Conservation (phyloP, 2,888 invertebrate genomes). For the Euspilapteryx auroguttella region DNA sequence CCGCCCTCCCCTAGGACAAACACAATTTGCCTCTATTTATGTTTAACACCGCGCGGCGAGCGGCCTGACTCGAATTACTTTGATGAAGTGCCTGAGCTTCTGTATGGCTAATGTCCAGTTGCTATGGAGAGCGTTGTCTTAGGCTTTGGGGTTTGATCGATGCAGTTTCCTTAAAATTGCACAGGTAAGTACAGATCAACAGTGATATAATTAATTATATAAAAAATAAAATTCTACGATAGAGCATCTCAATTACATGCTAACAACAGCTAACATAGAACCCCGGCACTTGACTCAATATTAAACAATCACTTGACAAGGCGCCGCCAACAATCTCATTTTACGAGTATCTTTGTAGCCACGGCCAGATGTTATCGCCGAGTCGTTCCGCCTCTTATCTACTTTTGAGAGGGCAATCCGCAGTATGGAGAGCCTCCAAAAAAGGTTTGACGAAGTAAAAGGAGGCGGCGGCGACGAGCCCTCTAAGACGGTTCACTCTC, state of each 20-base stretch:
- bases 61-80: slow-evolving; percentile 17
- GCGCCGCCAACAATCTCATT: too few species aligned
- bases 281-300: too few species aligned
- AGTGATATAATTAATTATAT: too few species aligned
- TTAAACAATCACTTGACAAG: too few species aligned
- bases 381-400: slow-evolving; percentile 19
- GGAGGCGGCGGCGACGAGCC: slow-evolving; percentile 16
- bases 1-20: slow-evolving; percentile 32
- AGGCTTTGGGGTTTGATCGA: too few species aligned
- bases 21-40: slow-evolving; percentile 47
- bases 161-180: too few species aligned
- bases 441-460: slow-evolving; percentile 25
- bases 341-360: neutral
- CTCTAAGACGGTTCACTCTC: slow-evolving; percentile 13
- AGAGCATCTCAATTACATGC: too few species aligned
- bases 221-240: too few species aligned
- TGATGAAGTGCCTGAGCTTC: slow-evolving; percentile 14
- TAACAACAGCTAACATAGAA: too few species aligned
- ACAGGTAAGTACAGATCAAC: too few species aligned
- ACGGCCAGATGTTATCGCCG: neutral
- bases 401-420: too few species aligned
- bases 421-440: slow-evolving; percentile 21
- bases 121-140: too few species aligned
- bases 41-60: slow-evolving; percentile 15
- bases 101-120: slow-evolving; percentile 13